phyloP scores from a whole-genome alignment of 2,797 vertebrate species.

The Muscicapa striata region DNA sequence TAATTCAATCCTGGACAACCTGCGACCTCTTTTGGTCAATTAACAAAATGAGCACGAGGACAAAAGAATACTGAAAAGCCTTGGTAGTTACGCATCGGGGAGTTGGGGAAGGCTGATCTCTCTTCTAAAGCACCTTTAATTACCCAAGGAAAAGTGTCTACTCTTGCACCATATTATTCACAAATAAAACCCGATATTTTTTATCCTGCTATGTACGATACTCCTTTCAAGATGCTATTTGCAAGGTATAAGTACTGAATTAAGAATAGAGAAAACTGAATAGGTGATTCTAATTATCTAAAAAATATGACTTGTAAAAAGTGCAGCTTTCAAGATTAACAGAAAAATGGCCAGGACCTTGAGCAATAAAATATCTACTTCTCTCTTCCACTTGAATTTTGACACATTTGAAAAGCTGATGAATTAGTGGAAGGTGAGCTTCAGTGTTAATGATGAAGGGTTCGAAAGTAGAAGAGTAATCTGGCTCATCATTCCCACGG shows the following conservation, averaged over 20 bases:
- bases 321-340: not conserved
- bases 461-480: not conserved
- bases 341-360: not conserved
- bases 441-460: not conserved
- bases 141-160: not conserved
- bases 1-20: slow-evolving; percentile 51
- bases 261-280: not conserved
- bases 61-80: not conserved
- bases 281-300: not conserved
- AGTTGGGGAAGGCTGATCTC: not conserved
- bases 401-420: not conserved
- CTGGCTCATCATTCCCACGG: not conserved
- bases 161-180: not conserved
- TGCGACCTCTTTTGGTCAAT: slow-evolving; percentile 74
- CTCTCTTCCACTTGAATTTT: not conserved
- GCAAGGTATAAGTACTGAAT: not conserved
- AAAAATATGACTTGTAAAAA: not conserved
- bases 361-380: not conserved
- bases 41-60: slow-evolving; percentile 17
- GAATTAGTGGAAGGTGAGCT: not conserved
- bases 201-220: not conserved
- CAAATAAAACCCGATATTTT: not conserved
- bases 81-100: not conserved
- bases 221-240: not conserved
- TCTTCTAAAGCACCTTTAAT: not conserved